phyloP scores from a whole-genome alignment of 2,113 vertebrate genomes.

The Marmota flaviventris region DNA sequence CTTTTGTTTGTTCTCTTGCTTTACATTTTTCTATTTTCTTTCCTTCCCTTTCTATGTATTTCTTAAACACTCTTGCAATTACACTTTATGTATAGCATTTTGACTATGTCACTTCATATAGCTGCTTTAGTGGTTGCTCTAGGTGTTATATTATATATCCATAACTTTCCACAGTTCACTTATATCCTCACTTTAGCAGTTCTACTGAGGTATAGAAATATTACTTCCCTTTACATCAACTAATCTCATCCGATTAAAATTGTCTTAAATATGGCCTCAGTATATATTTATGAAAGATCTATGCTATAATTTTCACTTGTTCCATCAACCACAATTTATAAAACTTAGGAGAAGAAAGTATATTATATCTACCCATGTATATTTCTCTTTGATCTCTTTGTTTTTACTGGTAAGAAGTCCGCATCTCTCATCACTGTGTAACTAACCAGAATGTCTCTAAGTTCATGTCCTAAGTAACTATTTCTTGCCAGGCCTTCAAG shows the following conservation, averaged over 20 bases:
- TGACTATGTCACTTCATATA: neutral
- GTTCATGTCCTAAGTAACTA: neutral
- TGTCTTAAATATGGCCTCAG: neutral
- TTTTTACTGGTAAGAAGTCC: neutral
- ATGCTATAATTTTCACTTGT: neutral
- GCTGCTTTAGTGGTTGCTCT: neutral
- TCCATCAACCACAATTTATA: neutral
- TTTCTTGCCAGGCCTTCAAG: neutral
- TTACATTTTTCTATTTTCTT: neutral
- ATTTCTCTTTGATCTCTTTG: neutral
- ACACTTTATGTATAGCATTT: neutral
- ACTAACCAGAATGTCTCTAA: neutral
- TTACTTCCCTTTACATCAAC: neutral
- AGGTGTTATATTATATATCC: neutral
- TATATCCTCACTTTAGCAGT: neutral
- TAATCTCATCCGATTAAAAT: neutral
- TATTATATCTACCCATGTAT: neutral
- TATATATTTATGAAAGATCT: neutral
- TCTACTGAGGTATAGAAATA: neutral
- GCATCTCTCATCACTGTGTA: neutral
- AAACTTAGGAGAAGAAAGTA: neutral
- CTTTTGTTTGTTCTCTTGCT: neutral
- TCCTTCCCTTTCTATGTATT: neutral
- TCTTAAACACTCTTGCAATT: neutral
- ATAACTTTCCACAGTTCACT: neutral